Evolutionary conservation across 2,797 vertebrate species (phyloP), one percentile per base, ranked within the genome.

Genomic region (Anguilla marmorata): DNA sequence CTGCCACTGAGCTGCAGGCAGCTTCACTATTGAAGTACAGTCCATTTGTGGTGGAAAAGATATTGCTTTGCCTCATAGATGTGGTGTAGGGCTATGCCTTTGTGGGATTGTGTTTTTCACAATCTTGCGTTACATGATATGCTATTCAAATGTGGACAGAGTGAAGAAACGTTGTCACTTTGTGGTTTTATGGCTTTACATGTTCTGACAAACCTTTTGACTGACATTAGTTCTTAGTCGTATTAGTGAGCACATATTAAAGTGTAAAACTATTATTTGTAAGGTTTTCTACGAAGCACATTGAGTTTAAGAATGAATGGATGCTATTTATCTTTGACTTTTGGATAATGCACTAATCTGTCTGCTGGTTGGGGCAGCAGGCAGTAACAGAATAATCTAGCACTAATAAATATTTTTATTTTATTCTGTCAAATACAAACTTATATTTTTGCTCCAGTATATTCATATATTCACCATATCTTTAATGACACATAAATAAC

Each of bases 101-200:
- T 27, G 63, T 69, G 63, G 63, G 63, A 69, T 21, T 76, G 33
- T 76, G 27, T 37, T 37, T 37, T 30, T 33, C 33, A 76, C 27
- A 58, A 58, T 58, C 56, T 86, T 79, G 86, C 79, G 52, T 52
- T 72, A 48, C 12, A 48, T 21, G n/a, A 16, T 11, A 76, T 33
- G 74, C 86, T 74, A 50, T 33, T 74, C 48, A 66, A 72, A n/a
- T 16, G n/a, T 69, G 63, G 63, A 69, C 24, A 27, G n/a, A 66
- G 24, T 69, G 63, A 69, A 69, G 63, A n/a, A n/a, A 69, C 24
- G n/a, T 69, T 27, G n/a, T 69, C 2, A 69, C 19, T 5, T 63
- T 63, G 24, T 27, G n/a, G 24, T 69, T 69, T n/a, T n/a, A 69
- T 69, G 63, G 63, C 63, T 69, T 69, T 69, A 27, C 63, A 69